A percentile compares a stretch with the other conserved stretches of the same genome.
Evolutionary conservation across 2,797 vertebrate species (phyloP).

Genomic region (Enteromius treurensis): DNA sequence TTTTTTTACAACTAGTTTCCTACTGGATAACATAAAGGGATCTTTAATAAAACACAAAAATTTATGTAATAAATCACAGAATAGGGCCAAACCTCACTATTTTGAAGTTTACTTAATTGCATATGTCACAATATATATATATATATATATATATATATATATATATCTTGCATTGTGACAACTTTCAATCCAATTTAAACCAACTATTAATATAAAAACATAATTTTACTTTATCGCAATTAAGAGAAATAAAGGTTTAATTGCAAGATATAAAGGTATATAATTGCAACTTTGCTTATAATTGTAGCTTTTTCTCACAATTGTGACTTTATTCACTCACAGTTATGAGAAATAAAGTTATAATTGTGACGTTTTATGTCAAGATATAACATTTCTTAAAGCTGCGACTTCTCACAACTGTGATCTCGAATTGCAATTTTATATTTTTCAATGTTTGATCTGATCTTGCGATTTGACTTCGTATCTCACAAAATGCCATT

Average conservation of each 20-base stretch:
- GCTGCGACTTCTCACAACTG: background rate
- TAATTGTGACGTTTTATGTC: background rate
- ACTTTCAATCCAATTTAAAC: background rate
- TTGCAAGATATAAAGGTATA: background rate
- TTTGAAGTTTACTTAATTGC: too few species aligned
- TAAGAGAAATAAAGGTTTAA: background rate
- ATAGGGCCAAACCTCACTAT: background rate
- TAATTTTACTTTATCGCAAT: background rate
- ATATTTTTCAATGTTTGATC: background rate
- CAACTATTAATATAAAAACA: background rate
- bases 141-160: too few species aligned
- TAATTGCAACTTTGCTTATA: background rate
- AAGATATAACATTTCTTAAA: background rate
- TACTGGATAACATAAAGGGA: background rate
- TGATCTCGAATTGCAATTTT: background rate
- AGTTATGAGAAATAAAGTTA: background rate
- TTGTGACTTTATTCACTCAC: too few species aligned
- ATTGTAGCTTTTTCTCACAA: background rate
- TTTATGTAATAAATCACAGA: background rate
- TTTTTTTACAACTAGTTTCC: constrained; percentile 1
- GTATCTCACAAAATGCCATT: background rate
- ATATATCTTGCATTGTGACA: background rate
- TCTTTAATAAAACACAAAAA: constrained; percentile 3
- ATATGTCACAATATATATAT: too few species aligned
- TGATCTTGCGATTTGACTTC: background rate